Percentiles rank a stretch among this genome's conserved stretches.
Evolutionary conservation across 1,140 invertebrate species (phyloP).

Genomic region (Bicyclus anynana): DNA sequence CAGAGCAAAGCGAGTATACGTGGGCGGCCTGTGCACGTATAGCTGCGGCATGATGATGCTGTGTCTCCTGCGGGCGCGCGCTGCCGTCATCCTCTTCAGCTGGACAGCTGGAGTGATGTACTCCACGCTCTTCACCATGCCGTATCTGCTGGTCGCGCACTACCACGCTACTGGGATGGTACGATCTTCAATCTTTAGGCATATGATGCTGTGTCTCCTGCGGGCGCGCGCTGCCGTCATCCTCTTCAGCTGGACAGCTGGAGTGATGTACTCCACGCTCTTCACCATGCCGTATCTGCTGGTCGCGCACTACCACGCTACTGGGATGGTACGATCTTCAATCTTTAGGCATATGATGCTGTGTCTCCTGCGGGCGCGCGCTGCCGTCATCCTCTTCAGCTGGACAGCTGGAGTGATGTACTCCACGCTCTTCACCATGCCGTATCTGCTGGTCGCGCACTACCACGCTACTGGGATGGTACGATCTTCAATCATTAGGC

Average conservation of each 20-base stretch:
- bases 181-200: conserved; percentile 41
- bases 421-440: conserved; percentile 98
- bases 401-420: conserved; percentile 82
- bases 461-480: conserved; percentile 94
- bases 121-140: conserved; percentile 98
- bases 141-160: conserved; percentile 94
- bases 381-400: conserved; percentile 73
- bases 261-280: conserved; percentile 93
- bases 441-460: conserved; percentile 94
- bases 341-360: too few relatives aligned
- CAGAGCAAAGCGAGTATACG: conserved; percentile 92
- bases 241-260: neutral
- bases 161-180: conserved; percentile 94
- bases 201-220: too few relatives aligned
- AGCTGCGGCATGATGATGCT: conserved; percentile 93
- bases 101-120: conserved; percentile 97
- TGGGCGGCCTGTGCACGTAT: conserved; percentile 94
- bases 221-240: conserved; percentile 72
- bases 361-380: too few relatives aligned
- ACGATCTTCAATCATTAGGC: conserved; percentile 41
- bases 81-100: conserved; percentile 92
- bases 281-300: conserved; percentile 98
- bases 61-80: conserved; percentile 86
- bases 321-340: conserved; percentile 83
- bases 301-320: conserved; percentile 94